A percentile compares a stretch with the other conserved stretches of the same genome.
Conservation (phyloP, 2,113 vertebrate genomes). For the Oncorhynchus tshawytscha region DNA sequence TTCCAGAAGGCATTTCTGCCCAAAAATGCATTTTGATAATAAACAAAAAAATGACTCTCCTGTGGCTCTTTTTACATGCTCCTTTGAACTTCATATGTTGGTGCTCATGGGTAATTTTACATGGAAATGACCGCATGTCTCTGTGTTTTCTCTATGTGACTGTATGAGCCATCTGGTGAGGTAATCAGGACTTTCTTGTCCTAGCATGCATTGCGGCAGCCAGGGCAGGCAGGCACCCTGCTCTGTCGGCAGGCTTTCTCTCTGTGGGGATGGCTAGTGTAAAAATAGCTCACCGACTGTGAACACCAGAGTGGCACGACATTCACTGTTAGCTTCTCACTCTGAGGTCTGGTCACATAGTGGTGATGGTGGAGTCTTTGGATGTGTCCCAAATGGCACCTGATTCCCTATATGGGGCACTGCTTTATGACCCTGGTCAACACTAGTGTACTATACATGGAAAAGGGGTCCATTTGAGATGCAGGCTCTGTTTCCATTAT, state of each 20-base stretch:
- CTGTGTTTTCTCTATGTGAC: background rate
- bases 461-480: too few species aligned
- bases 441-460: too few species aligned
- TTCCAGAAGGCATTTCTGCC: too few species aligned
- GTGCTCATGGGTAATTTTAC: too few species aligned
- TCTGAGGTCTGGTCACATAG: slow-evolving; percentile 8
- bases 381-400: background rate
- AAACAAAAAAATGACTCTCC: too few species aligned
- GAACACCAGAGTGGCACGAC: slow-evolving; percentile 31
- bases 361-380: too few species aligned
- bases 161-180: slow-evolving; percentile 41
- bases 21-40: too few species aligned
- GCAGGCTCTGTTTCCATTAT: too few species aligned
- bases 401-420: background rate
- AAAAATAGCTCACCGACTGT: slow-evolving; percentile 60
- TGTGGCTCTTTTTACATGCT: background rate
- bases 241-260: slow-evolving; percentile 43
- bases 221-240: slow-evolving; percentile 10
- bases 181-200: slow-evolving; percentile 1
- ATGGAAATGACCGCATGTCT: too few species aligned
- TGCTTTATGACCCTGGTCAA: background rate
- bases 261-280: slow-evolving; percentile 49
- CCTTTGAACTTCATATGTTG: background rate
- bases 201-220: slow-evolving; percentile 12
- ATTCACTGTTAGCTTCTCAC: background rate